A percentile compares a stretch with the other conserved stretches of the same genome.
phyloP scores from a whole-genome alignment of 2,113 vertebrate species.

The Aix galericulata region DNA sequence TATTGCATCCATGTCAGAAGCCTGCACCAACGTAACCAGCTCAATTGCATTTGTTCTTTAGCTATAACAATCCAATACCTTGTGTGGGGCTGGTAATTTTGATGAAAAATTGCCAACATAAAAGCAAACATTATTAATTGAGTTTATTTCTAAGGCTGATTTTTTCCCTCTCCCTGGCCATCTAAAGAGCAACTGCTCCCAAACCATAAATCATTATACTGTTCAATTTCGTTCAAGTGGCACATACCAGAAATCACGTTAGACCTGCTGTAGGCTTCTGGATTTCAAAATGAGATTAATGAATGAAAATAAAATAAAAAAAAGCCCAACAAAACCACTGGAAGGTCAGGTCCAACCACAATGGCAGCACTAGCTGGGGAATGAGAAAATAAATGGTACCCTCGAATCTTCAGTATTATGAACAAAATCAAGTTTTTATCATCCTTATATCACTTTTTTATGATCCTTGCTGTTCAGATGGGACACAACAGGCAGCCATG shows the following conservation, averaged over 20 bases:
- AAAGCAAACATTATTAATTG: conserved; percentile 7
- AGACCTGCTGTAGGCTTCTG: neutral
- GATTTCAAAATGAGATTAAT: conserved; percentile 26
- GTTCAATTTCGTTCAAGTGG: neutral
- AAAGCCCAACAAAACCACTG: neutral
- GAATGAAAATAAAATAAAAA: neutral
- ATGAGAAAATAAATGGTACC: neutral
- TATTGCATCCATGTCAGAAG: neutral
- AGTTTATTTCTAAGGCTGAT: neutral
- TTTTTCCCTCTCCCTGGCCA: neutral
- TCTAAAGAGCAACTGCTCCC: neutral
- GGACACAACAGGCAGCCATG: neutral
- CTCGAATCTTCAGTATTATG: neutral
- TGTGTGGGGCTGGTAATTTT: neutral
- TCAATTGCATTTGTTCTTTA: neutral
- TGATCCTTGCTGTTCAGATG: neutral
- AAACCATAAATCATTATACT: neutral
- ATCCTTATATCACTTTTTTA: neutral
- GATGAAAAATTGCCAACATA: neutral
- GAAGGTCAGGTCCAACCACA: neutral
- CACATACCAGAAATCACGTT: conserved; percentile 16
- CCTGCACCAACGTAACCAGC: neutral
- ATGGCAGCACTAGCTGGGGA: neutral
- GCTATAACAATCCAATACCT: neutral
- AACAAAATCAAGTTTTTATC: neutral